These are phyloP conservation scores for Drosophila merina DNA, from an alignment of 2,888 invertebrate species.

Conservation along the genomic window DNA sequence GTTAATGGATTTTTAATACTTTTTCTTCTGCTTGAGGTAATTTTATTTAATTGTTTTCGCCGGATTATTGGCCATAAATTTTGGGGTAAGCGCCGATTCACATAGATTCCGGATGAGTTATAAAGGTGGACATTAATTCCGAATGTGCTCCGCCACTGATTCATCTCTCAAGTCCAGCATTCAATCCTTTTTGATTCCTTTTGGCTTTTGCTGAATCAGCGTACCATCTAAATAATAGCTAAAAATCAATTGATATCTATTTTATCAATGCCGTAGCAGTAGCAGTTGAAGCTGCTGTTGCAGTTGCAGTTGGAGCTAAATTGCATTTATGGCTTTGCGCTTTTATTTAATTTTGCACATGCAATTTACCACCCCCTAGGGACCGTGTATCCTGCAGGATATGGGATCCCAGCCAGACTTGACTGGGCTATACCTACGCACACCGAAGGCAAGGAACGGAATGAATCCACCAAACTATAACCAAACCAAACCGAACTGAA, in stretches of 20 bases:
- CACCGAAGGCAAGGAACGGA: conserved; percentile 3
- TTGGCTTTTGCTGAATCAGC: conserved; percentile 25
- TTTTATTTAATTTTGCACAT: conserved; percentile 72
- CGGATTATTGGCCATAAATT: conserved; percentile 39
- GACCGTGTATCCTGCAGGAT: neutral
- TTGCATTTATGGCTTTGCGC: conserved; percentile 77
- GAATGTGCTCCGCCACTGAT: neutral
- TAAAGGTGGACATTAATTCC: conserved; percentile 22
- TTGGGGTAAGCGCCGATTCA: neutral
- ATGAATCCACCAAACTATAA: conserved; percentile 2
- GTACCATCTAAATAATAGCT: conserved; percentile 61
- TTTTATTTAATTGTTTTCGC: conserved; percentile 62
- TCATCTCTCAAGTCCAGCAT: conserved; percentile 10
- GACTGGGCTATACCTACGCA: conserved; percentile 43
- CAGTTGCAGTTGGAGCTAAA: conserved; percentile 59
- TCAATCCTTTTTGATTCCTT: conserved; percentile 6
- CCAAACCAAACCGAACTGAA: conserved; percentile 14
- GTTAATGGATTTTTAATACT: conserved; percentile 64
- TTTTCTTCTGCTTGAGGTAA: conserved; percentile 31
- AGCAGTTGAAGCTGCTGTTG: conserved; percentile 45
- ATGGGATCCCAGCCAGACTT: neutral
- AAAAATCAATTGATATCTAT: conserved; percentile 72
- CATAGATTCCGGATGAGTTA: conserved; percentile 1
- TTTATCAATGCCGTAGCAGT: conserved; percentile 60
- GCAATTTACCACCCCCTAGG: conserved; percentile 48